Percentiles rank a stretch among this genome's conserved stretches.
These are phyloP conservation scores for Rhabdornis inornatus DNA, from an alignment of 2,113 vertebrate genomes.

Conservation along the genomic window DNA sequence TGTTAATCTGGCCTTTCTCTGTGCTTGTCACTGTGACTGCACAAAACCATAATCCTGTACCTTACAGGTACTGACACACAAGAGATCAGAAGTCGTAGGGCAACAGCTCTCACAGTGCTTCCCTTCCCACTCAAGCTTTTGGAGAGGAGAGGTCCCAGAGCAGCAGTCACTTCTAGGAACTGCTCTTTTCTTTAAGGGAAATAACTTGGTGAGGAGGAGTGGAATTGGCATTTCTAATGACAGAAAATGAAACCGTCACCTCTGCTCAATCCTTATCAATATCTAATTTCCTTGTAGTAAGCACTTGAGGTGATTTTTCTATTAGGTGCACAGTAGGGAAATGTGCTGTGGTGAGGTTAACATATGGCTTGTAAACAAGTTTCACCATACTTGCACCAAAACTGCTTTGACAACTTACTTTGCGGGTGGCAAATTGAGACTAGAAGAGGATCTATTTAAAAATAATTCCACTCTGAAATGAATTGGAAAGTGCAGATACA, in stretches of 20 bases:
- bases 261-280: neutral
- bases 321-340: neutral
- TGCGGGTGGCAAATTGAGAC: neutral
- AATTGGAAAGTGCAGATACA: neutral
- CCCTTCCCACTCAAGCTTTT: neutral
- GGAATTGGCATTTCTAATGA: neutral
- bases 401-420: neutral
- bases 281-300: neutral
- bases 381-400: neutral
- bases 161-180: neutral
- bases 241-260: neutral
- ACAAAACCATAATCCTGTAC: neutral
- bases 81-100: accelerated
- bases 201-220: neutral
- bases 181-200: neutral
- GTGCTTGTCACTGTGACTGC: neutral
- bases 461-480: neutral
- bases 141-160: neutral
- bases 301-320: neutral
- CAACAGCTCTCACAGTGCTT: neutral
- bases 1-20: neutral
- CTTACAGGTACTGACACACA: neutral
- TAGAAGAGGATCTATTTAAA: neutral
- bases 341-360: neutral
- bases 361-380: neutral